Evolutionary conservation across 2,797 vertebrate species (phyloP).

Genomic region (Luscinia luscinia): DNA sequence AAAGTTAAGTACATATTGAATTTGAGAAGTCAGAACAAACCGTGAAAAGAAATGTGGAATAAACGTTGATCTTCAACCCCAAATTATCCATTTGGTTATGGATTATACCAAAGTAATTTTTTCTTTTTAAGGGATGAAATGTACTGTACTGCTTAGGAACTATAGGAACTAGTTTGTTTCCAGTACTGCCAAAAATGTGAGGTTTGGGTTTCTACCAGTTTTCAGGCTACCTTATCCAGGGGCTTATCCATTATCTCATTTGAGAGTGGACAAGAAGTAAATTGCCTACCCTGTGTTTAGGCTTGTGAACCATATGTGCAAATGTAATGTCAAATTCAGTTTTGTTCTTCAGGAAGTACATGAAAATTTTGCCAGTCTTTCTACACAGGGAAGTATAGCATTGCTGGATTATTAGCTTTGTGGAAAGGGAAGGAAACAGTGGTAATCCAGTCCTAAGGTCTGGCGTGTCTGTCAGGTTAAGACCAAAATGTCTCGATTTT

Average conservation of each 20-base stretch:
- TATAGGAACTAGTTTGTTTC: neutral
- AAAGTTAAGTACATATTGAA: neutral
- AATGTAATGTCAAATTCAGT: neutral
- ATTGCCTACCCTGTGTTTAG: neutral
- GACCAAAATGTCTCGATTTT: slow-evolving; percentile 54
- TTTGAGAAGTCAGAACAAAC: neutral
- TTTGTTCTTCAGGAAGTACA: neutral
- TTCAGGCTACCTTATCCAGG: neutral
- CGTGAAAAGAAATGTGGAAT: neutral
- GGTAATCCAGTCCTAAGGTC: slow-evolving; percentile 8
- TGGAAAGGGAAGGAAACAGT: slow-evolving; percentile 5
- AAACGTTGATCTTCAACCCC: neutral
- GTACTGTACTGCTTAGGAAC: neutral
- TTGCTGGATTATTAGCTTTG: slow-evolving; percentile 16
- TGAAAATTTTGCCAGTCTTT: neutral
- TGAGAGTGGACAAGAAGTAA: neutral
- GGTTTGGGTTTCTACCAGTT: neutral
- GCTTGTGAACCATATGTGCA: neutral
- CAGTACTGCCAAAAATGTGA: neutral
- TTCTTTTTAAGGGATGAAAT: neutral
- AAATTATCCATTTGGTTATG: neutral
- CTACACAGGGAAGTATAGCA: neutral
- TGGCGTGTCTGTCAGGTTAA: slow-evolving; percentile 18
- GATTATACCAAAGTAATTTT: neutral
- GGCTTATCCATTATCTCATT: neutral